Evolutionary conservation across 2,113 vertebrate species (phyloP), one percentile per base, ranked within the genome.

Genomic region (Brachyhypopomus gauderio): DNA sequence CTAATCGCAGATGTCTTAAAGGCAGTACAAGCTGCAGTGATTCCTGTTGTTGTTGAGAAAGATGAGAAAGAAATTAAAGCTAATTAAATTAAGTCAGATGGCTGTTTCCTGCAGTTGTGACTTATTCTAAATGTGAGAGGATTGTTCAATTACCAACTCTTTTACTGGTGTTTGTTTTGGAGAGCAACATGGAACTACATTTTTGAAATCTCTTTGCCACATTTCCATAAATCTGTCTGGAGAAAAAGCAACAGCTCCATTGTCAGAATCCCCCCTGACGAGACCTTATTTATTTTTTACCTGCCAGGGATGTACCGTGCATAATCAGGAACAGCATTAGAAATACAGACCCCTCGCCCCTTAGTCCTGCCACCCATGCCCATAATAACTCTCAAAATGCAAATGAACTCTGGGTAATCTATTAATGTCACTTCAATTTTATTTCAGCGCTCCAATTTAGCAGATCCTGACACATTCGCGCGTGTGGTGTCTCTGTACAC

Each of bases 371-470:
- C 90, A 87, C 88, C 81, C 63, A 20, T 59, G 77, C 86, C 79
- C 84, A 78, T 92, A 89, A 92, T 91, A 90, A 90, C 88, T 89
- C 89, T 86, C 75, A 76, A 90, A 90, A 93, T 93, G 91, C 90
- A 92, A 93, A 93, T 93, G 86, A 89, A 90, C 84, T 89, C 89
- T 85, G 89, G 91, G 89, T 92, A 93, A 93, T 93, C 92, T 92
- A 92, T 94, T 93, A 92, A 91, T 84, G 92, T 92, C 92, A 92
- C 91, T 92, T 92, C 89, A 85, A 87, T 87, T 93, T 92, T 89
- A 89, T 88, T 90, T 93, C 91, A 84, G 80, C 75, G 23, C 86
- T 89, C 90, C 89, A 92, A 92, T 93, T 92, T 92, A 87, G 89
- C 86, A 45, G 84, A 90, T 90, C 87, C 83, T 90, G 92, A 91